A percentile compares a stretch with the other conserved stretches of the same genome.
Conservation (phyloP, 2,113 vertebrate genomes). For the Eulemur macaco region DNA sequence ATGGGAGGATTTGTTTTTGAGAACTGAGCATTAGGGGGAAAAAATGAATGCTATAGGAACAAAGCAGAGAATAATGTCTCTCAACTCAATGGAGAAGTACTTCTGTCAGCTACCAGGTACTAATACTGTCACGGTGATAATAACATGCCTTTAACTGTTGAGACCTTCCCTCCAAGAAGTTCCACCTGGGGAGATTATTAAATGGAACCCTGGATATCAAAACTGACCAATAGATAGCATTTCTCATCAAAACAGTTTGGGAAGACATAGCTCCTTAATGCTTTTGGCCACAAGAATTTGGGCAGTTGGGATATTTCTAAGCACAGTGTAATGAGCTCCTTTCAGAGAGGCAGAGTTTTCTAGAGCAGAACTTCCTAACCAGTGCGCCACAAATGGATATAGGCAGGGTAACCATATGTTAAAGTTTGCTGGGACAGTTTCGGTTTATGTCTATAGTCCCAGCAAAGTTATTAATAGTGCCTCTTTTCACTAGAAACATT, state of each 20-base stretch:
- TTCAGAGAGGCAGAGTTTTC: neutral
- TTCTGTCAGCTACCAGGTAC: neutral
- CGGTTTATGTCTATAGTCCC: constrained; percentile 3
- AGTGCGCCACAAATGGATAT: neutral
- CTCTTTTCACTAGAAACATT: neutral
- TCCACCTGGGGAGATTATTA: neutral
- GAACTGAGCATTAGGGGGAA: neutral
- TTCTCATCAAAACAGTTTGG: neutral
- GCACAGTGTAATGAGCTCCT: neutral
- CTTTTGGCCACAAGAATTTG: neutral
- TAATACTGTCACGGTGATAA: neutral
- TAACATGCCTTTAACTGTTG: neutral
- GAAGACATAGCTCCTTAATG: neutral
- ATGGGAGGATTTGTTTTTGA: constrained; percentile 59
- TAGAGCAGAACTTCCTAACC: neutral
- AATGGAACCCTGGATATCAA: neutral
- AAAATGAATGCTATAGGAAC: neutral
- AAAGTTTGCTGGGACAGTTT: neutral
- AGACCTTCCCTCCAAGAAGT: neutral
- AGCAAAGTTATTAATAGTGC: neutral
- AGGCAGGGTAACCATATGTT: neutral
- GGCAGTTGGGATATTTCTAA: neutral
- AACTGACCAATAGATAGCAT: neutral
- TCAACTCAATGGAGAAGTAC: neutral
- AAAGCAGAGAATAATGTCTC: neutral